phyloP scores from a whole-genome alignment of 2,888 invertebrate genomes.

The Drosophila niveifrons region DNA sequence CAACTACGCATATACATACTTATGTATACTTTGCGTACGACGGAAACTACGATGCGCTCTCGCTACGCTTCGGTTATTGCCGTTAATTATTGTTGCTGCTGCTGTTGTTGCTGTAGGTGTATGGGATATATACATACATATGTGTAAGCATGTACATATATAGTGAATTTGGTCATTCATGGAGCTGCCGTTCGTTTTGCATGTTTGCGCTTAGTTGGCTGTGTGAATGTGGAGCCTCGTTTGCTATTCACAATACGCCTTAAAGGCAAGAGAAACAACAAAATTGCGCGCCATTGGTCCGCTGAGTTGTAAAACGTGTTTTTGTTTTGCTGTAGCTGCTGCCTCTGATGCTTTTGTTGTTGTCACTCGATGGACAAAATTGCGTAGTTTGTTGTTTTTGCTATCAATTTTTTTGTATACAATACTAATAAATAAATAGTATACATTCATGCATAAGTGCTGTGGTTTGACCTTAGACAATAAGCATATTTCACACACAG shows the following conservation, averaged over 20 bases:
- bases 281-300: conserved; percentile 72
- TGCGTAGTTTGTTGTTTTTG: conserved; percentile 70
- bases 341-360: conserved; percentile 31
- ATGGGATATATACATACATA: conserved; percentile 1
- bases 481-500: conserved; percentile 21
- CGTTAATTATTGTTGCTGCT: conserved; percentile 72
- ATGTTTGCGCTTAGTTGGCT: conserved; percentile 7
- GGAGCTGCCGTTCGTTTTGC: conserved; percentile 52
- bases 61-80: conserved; percentile 77
- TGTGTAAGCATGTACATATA: neutral
- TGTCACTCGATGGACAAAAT: conserved; percentile 47
- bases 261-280: conserved; percentile 58
- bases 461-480: conserved; percentile 72
- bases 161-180: conserved; percentile 74
- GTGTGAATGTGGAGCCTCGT: conserved; percentile 43
- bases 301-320: conserved; percentile 77
- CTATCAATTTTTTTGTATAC: conserved; percentile 55
- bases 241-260: conserved; percentile 64
- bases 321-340: conserved; percentile 59
- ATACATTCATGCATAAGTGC: neutral
- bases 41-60: conserved; percentile 73
- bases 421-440: neutral
- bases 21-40: conserved; percentile 52
- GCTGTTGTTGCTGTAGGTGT: conserved; percentile 46
- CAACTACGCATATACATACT: conserved; percentile 37